phyloP scores from a whole-genome alignment of 2,888 invertebrate genomes.

The Drosophila colorata region DNA sequence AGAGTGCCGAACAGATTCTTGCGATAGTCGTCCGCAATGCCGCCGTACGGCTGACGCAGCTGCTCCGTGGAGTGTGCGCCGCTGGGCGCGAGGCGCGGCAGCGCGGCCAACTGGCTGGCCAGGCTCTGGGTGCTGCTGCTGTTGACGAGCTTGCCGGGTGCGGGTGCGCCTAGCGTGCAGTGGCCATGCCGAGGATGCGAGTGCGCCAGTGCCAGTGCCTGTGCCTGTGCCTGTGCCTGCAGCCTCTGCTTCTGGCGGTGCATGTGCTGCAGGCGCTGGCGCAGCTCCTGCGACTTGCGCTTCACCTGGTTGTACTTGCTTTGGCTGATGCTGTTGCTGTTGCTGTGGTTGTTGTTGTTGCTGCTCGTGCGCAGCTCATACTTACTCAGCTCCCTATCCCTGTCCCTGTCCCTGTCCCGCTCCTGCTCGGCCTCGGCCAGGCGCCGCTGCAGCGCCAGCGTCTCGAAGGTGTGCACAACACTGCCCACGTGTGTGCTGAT shows the following conservation, averaged over 20 bases:
- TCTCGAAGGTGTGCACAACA: constrained; percentile 85
- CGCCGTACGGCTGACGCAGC: constrained; percentile 56
- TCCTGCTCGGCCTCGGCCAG: constrained; percentile 69
- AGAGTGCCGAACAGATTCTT: constrained; percentile 83
- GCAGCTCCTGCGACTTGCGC: constrained; percentile 83
- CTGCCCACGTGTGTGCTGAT: constrained; percentile 85
- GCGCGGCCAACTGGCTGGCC: constrained; percentile 49
- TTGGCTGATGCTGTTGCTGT: constrained; percentile 76
- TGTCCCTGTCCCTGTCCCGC: constrained; percentile 42
- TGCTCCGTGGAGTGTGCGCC: constrained; percentile 54
- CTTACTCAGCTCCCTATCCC: constrained; percentile 66
- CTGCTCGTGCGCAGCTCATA: constrained; percentile 55
- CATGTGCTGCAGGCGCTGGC: constrained; percentile 79
- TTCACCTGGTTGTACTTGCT: constrained; percentile 84
- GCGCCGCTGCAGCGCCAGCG: constrained; percentile 82
- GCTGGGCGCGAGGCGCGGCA: constrained; percentile 23
- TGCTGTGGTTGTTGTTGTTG: constrained; percentile 44
- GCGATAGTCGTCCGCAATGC: constrained; percentile 82
- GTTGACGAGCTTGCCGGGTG: constrained; percentile 52
- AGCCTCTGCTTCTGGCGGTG: constrained; percentile 76
- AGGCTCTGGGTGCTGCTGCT: constrained; percentile 69
- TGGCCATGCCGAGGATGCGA: constrained; percentile 31
- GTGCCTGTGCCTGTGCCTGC: constrained; percentile 37
- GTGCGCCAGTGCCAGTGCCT: constrained; percentile 44
- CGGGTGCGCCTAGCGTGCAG: constrained; percentile 38